Evolutionary conservation across 2,888 invertebrate genomes (phyloP).

Genomic region (Philonicus albiceps): DNA sequence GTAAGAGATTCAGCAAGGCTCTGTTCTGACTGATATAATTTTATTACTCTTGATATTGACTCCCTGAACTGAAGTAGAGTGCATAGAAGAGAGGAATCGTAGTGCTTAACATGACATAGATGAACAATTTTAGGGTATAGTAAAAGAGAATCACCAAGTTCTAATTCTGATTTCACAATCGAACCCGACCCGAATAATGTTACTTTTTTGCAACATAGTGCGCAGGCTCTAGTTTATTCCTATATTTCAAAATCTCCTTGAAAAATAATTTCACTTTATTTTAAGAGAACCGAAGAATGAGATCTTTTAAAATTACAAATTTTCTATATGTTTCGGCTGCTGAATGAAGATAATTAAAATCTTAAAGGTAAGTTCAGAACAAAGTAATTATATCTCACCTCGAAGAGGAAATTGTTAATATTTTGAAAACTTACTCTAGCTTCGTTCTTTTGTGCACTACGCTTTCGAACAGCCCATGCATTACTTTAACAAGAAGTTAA

Average conservation of each 20-base stretch:
- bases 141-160: neutral
- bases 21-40: neutral
- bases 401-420: neutral
- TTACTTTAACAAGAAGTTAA: neutral
- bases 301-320: neutral
- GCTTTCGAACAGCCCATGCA: too few species aligned
- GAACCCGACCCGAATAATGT: neutral
- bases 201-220: too few species aligned
- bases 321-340: neutral
- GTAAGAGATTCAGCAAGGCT: neutral
- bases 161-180: neutral
- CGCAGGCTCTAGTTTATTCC: neutral
- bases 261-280: neutral
- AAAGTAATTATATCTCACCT: neutral
- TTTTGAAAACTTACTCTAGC: neutral
- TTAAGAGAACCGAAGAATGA: neutral
- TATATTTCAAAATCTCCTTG: neutral
- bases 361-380: neutral
- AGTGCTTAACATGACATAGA: neutral
- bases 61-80: neutral
- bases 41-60: neutral
- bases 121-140: neutral
- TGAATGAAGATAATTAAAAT: neutral
- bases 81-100: too few species aligned
- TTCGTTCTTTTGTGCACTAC: too few species aligned